Percentiles rank a stretch among this genome's conserved stretches.
Evolutionary conservation across 1,140 invertebrate species (phyloP).

Genomic region (Dryas iulia): DNA sequence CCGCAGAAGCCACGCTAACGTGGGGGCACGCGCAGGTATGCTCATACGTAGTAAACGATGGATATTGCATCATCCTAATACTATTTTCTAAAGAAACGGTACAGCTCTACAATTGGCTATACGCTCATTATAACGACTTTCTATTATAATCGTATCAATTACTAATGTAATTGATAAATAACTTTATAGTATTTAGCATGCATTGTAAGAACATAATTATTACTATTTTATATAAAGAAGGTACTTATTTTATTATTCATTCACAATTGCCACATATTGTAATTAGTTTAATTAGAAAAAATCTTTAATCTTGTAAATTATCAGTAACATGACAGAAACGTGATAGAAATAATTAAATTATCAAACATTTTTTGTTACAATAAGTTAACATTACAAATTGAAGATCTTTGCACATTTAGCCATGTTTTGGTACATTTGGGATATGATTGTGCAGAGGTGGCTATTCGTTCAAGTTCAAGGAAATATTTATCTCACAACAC

Average conservation of each 20-base stretch:
- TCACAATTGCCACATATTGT: too few species aligned
- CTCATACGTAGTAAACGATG: conserved; percentile 14
- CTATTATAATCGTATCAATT: background rate
- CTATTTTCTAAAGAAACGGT: background rate
- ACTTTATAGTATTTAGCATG: background rate
- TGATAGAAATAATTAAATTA: too few species aligned
- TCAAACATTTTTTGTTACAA: too few species aligned
- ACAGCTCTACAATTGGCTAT: background rate
- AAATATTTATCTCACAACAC: background rate
- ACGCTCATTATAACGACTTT: background rate
- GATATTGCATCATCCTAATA: conserved; percentile 29
- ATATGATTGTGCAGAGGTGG: background rate
- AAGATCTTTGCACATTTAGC: too few species aligned
- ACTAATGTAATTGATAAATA: background rate
- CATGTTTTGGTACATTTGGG: background rate
- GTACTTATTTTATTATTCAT: too few species aligned
- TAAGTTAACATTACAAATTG: too few species aligned
- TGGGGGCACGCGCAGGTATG: conserved; percentile 22
- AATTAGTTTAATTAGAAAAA: too few species aligned
- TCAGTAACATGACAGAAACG: too few species aligned
- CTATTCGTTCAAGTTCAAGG: background rate
- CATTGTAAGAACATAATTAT: background rate
- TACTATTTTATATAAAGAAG: too few species aligned
- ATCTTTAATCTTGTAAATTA: too few species aligned
- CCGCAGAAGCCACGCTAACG: conserved; percentile 6